These are phyloP conservation scores for Charaxes varanes DNA, from an alignment of 1,140 invertebrate genomes.

Conservation along the genomic window DNA sequence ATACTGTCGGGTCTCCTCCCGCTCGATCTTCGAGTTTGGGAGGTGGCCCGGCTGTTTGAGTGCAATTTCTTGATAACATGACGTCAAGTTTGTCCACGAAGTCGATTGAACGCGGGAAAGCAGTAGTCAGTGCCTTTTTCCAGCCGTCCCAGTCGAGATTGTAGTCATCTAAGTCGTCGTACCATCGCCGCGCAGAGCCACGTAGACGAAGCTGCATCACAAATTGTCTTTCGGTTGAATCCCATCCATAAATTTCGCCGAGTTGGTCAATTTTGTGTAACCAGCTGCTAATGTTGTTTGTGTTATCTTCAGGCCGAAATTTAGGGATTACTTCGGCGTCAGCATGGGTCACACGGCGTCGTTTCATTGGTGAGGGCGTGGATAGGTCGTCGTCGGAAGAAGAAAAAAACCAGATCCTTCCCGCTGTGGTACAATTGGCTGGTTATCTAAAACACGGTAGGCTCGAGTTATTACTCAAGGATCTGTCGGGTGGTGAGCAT, in stretches of 20 bases:
- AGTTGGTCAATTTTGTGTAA: conserved; percentile 34
- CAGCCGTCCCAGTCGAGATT: conserved; percentile 22
- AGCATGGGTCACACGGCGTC: conserved; percentile 6
- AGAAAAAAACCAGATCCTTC: too few relatives aligned
- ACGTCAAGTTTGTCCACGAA: conserved; percentile 21
- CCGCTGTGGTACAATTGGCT: too few relatives aligned
- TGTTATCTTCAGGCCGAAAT: conserved; percentile 27
- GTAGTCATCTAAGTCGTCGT: conserved; percentile 15
- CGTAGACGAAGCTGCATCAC: conserved; percentile 13
- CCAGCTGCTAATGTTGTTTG: conserved; percentile 22
- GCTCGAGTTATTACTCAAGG: too few relatives aligned
- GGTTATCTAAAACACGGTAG: too few relatives aligned
- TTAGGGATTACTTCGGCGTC: conserved; percentile 28
- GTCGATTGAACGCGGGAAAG: conserved; percentile 26
- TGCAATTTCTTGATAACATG: conserved; percentile 23
- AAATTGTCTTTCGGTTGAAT: conserved; percentile 14
- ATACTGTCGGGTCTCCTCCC: too few relatives aligned
- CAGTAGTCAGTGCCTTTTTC: conserved; percentile 24
- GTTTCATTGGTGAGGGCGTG: too few relatives aligned
- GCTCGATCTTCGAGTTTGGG: too few relatives aligned
- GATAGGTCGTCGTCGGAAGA: too few relatives aligned
- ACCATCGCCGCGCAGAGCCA: conserved; percentile 13
- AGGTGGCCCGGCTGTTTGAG: too few relatives aligned
- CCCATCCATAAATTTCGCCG: conserved; percentile 24
- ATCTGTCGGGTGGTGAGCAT: too few relatives aligned